Conservation (phyloP, 2,113 vertebrate genomes). For the Lucifuga dentata region DNA sequence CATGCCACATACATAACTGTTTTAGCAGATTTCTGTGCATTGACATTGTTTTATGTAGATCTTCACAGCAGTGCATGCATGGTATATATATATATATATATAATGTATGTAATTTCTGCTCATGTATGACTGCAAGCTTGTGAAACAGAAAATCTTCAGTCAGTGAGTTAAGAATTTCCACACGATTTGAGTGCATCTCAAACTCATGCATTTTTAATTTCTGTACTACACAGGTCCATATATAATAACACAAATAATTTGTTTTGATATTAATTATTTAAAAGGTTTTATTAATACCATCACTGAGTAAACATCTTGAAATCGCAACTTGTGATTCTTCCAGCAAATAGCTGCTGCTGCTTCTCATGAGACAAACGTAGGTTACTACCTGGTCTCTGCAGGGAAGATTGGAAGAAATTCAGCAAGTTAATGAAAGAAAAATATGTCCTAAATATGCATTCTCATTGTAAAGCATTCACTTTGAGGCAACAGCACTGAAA, state of each 20-base stretch:
- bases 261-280: not conserved
- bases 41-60: no score
- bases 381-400: slow-evolving; percentile 15
- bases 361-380: slow-evolving; percentile 8
- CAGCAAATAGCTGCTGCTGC: not conserved
- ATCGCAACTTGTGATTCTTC: no score
- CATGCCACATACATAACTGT: no score
- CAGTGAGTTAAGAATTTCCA: no score
- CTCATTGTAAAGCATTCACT: slow-evolving; percentile 45
- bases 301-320: no score
- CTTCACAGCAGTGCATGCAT: no score
- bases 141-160: no score
- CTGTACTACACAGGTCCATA: not conserved
- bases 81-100: no score
- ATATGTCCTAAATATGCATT: slow-evolving; percentile 6
- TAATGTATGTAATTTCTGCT: not conserved
- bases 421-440: slow-evolving; percentile 1
- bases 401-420: not conserved
- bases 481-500: slow-evolving; percentile 41
- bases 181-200: no score
- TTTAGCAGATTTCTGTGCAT: no score
- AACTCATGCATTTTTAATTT: no score
- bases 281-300: not conserved
- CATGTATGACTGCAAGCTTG: no score
- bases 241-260: not conserved